Evolutionary conservation across 2,888 invertebrate species (phyloP).

Genomic region (Limnephilus marmoratus): DNA sequence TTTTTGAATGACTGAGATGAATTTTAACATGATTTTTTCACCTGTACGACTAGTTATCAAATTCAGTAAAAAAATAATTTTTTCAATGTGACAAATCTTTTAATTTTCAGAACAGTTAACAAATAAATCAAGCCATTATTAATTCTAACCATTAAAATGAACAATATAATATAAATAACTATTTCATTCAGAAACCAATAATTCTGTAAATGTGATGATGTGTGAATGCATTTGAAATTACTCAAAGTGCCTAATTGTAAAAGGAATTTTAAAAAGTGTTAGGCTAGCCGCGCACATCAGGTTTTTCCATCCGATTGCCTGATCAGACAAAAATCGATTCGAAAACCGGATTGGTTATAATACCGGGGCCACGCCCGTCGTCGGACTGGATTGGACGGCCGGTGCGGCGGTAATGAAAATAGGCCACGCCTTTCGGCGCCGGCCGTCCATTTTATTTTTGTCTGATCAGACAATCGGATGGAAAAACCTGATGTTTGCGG

Average conservation of each 20-base stretch:
- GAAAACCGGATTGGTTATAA: too few species aligned
- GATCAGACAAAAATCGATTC: too few species aligned
- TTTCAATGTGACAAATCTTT: neutral
- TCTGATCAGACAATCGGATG: too few species aligned
- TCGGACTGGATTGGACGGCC: too few species aligned
- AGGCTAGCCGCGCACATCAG: neutral
- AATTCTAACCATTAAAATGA: neutral
- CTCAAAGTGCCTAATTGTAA: too few species aligned
- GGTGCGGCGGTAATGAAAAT: too few species aligned
- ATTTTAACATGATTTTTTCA: neutral
- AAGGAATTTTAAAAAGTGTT: neutral
- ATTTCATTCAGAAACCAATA: neutral
- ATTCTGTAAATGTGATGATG: neutral
- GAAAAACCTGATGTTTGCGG: too few species aligned
- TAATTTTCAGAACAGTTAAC: neutral
- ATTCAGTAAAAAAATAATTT: neutral
- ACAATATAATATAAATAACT: neutral
- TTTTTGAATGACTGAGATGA: neutral
- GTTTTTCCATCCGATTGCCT: too few species aligned
- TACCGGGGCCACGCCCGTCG: too few species aligned
- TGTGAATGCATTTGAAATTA: neutral
- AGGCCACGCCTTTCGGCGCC: too few species aligned
- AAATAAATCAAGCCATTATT: neutral
- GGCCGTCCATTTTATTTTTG: too few species aligned
- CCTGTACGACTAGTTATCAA: neutral